These are phyloP conservation scores for Beaufortia kweichowensis DNA, from an alignment of 2,113 vertebrate species.

Conservation along the genomic window DNA sequence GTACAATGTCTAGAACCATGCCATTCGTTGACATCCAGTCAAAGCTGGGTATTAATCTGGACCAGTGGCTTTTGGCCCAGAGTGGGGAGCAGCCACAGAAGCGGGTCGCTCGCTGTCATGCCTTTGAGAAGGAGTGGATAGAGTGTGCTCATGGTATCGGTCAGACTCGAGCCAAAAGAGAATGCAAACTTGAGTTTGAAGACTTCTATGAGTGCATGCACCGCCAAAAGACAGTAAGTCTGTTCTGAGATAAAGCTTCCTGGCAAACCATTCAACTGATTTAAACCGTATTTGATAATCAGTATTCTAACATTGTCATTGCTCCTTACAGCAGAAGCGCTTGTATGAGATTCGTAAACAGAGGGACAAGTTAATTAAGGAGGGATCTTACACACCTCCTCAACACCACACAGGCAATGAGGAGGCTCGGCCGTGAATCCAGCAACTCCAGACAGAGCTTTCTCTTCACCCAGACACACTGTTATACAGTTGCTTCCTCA, in stretches of 20 bases:
- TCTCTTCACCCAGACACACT: not conserved
- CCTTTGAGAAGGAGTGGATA: conserved; percentile 94
- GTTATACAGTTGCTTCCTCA: conserved; percentile 35
- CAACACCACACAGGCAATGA: conserved; percentile 70
- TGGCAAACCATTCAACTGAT: not conserved
- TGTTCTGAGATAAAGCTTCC: not conserved
- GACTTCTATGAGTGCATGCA: conserved; percentile 89
- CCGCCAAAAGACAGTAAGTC: conserved; percentile 75
- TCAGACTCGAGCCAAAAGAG: conserved; percentile 77
- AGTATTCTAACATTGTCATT: conserved; percentile 13
- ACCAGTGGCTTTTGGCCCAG: conserved; percentile 78
- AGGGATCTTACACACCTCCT: conserved; percentile 82
- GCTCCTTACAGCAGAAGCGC: conserved; percentile 70
- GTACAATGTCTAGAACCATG: conserved; percentile 73
- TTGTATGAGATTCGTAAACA: conserved; percentile 73
- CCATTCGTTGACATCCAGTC: conserved; percentile 83
- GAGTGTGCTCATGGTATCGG: conserved; percentile 87
- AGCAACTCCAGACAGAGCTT: not conserved
- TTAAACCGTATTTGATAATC: not conserved
- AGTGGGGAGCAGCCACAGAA: conserved; percentile 76
- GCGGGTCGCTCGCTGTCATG: conserved; percentile 74
- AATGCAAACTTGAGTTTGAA: conserved; percentile 85
- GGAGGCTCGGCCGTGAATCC: conserved; percentile 65
- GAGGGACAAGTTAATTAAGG: conserved; percentile 83
- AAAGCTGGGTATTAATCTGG: conserved; percentile 79